phyloP scores from a whole-genome alignment of 2,113 vertebrate species.

The Scalopus aquaticus region DNA sequence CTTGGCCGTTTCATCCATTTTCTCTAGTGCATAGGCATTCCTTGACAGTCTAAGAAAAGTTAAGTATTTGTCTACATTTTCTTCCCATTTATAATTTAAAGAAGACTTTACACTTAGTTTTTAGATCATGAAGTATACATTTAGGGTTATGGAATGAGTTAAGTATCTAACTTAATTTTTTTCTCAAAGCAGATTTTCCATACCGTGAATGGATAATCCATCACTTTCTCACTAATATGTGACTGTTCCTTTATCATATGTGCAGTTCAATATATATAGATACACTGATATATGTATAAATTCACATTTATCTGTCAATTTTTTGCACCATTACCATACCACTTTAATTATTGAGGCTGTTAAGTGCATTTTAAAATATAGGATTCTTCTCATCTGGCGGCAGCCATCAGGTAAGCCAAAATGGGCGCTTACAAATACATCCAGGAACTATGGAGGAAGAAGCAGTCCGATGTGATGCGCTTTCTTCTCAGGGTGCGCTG shows the following conservation, averaged over 20 bases:
- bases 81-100: background rate
- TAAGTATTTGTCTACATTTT: conserved; percentile 6
- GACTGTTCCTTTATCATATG: background rate
- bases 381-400: too few species aligned
- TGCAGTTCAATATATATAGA: background rate
- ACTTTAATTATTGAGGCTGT: background rate
- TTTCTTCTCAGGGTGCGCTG: too few species aligned
- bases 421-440: too few species aligned
- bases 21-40: background rate
- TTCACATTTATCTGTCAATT: background rate
- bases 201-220: background rate
- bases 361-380: background rate
- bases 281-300: background rate
- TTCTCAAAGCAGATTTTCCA: background rate
- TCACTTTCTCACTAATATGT: background rate
- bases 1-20: background rate
- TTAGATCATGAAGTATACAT: background rate
- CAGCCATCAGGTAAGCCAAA: too few species aligned
- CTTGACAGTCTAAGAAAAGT: background rate
- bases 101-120: background rate
- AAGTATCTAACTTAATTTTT: background rate
- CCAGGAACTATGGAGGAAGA: too few species aligned
- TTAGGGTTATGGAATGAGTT: background rate
- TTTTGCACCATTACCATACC: background rate
- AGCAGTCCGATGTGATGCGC: too few species aligned